Base-by-base conservation (phyloP, 1,140 invertebrate genomes). In the Probaryconus sp. region DNA sequence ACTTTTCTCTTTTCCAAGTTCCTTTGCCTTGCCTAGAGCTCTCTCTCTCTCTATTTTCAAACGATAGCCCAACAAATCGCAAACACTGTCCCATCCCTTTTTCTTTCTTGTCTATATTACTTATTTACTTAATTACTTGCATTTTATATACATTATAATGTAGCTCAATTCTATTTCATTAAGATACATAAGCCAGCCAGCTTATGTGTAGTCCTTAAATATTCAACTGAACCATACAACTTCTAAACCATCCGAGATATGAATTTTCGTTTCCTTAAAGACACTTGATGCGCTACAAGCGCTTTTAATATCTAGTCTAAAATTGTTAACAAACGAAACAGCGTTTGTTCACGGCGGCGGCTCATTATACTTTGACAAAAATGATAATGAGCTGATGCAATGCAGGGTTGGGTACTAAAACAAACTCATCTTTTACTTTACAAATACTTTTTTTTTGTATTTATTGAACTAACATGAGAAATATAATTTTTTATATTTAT, bases 241-340 rank as follows among this genome's bases (percentile, higher is more conserved):
- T 5, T 21, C 28, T 31, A 16, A 53, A 9, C 56, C 14, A 20
- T 20, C 31, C n/a, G 7, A 30, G 47, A 31, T 33, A 35, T 26
- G 38, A 14, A 1, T 50, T 14, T 45, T 69, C 18, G 13, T 21
- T 69, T 69, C 38, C 11, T 26, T 37, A 3, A 3, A 17, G 2
- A 42, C 6, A 24, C 13, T 58, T n/a, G 35, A 48, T 48, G 35
- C 35, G 43, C 51, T 24, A 26, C 18, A 31, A 33, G 37, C 30
- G 31, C 30, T 33, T 61, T 56, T 43, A 7, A 61, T 61, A 56
- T 73, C 70, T 73, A 73, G 70, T 73, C 70, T 73, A 55, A 55
- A 20, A 73, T 61, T 53, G 43, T 72, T 13, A 58, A 30, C 16
- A 26, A 51, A 42, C 28, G 48, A 30, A 53, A 48, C 38, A 53